Percentiles rank a stretch among this genome's conserved stretches.
Conservation (phyloP, 2,113 vertebrate genomes). For the Delphinus delphis region DNA sequence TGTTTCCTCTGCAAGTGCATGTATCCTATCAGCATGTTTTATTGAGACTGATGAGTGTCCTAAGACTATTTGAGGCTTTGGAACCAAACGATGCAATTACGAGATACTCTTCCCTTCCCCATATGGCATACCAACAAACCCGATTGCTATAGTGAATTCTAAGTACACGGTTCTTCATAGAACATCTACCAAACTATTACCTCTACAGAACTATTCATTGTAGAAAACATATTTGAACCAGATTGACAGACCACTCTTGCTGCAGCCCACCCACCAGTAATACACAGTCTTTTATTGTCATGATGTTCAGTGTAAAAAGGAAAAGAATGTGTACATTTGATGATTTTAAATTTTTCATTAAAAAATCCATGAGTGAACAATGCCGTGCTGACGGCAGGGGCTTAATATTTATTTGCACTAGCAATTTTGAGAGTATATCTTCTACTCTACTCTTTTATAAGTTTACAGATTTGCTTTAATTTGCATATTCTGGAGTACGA, state of each 20-base stretch:
- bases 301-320: not conserved
- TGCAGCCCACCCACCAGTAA: not conserved
- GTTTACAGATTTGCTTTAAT: conserved; percentile 40
- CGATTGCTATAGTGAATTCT: not conserved
- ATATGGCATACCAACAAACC: not conserved
- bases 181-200: not conserved
- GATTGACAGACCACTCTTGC: not conserved
- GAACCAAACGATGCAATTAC: not conserved
- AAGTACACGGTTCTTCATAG: not conserved
- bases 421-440: conserved; percentile 2
- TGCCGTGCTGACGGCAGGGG: not conserved
- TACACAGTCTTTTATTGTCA: not conserved
- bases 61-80: not conserved
- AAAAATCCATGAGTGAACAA: conserved; percentile 32
- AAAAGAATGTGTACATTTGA: not conserved
- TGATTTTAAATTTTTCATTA: conserved; percentile 24
- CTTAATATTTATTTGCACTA: conserved; percentile 26
- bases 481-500: conserved; percentile 45
- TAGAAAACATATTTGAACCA: conserved; percentile 37
- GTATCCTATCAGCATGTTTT: not conserved
- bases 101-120: not conserved
- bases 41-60: not conserved
- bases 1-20: not conserved
- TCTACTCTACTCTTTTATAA: not conserved
- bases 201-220: not conserved